phyloP scores from a whole-genome alignment of 1,140 invertebrate genomes.

The Neodiprion fabricii region DNA sequence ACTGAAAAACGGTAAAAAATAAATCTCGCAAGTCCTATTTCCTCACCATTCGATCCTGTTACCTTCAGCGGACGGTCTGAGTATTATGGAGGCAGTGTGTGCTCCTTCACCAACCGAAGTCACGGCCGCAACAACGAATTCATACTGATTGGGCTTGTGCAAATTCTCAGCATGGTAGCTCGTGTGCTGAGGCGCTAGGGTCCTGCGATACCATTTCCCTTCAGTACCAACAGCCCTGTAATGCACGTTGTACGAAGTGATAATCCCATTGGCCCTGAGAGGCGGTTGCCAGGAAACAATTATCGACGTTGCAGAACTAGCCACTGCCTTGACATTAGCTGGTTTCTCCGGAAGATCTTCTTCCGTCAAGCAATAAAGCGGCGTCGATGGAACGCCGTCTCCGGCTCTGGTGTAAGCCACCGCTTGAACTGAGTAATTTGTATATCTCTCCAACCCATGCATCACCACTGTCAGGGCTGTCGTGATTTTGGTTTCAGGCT shows the following conservation, averaged over 20 bases:
- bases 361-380: constrained; percentile 87
- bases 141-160: constrained; percentile 64
- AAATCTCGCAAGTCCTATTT: neutral
- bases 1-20: constrained; percentile 60
- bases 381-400: constrained; percentile 82
- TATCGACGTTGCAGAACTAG: constrained; percentile 83
- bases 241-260: constrained; percentile 64
- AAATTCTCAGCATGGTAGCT: constrained; percentile 62
- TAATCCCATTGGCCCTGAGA: constrained; percentile 63
- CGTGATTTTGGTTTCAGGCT: constrained; percentile 70
- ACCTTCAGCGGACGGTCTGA: constrained; percentile 80
- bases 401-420: constrained; percentile 85
- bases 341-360: constrained; percentile 91
- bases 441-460: constrained; percentile 77
- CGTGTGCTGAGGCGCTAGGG: constrained; percentile 56
- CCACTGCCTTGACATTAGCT: constrained; percentile 85
- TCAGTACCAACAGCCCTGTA: constrained; percentile 50
- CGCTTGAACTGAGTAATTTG: constrained; percentile 86
- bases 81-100: constrained; percentile 76
- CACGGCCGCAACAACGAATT: constrained; percentile 75
- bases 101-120: constrained; percentile 83
- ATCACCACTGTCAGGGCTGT: constrained; percentile 71
- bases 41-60: constrained; percentile 19
- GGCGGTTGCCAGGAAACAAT: constrained; percentile 82
- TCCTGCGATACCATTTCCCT: constrained; percentile 52